These are phyloP conservation scores for Leptodactylus fuscus DNA, from an alignment of 2,113 vertebrate genomes.

Conservation along the genomic window DNA sequence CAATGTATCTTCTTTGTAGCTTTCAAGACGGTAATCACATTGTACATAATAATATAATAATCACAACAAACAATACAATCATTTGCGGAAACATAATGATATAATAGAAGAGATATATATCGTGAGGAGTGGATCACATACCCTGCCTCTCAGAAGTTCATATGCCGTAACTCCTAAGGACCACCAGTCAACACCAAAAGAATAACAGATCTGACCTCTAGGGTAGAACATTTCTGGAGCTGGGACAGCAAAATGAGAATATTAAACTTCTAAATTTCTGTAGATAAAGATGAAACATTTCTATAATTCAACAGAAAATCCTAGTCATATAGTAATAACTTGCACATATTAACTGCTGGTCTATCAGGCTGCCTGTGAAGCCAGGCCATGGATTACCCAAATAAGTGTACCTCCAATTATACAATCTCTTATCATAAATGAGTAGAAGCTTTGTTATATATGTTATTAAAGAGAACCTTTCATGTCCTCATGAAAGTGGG, in stretches of 20 bases:
- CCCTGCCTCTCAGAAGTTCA: conserved; percentile 91
- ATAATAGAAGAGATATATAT: neutral
- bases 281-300: no score
- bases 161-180: conserved; percentile 88
- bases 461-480: no score
- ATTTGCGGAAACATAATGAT: neutral
- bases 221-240: conserved; percentile 94
- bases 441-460: no score
- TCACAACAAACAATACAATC: neutral
- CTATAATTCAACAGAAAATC: neutral
- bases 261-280: conserved; percentile 1
- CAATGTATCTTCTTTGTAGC: neutral
- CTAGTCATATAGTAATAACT: neutral
- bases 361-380: no score
- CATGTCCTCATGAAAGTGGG: no score
- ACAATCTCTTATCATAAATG: no score
- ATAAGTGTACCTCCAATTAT: no score
- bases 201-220: conserved; percentile 83
- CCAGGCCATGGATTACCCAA: no score
- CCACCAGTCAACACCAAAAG: conserved; percentile 87
- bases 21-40: neutral
- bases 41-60: neutral
- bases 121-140: conserved; percentile 62
- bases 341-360: neutral
- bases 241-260: conserved; percentile 62